Conservation (phyloP, 1,140 invertebrate species). For the Nilaparvata lugens region DNA sequence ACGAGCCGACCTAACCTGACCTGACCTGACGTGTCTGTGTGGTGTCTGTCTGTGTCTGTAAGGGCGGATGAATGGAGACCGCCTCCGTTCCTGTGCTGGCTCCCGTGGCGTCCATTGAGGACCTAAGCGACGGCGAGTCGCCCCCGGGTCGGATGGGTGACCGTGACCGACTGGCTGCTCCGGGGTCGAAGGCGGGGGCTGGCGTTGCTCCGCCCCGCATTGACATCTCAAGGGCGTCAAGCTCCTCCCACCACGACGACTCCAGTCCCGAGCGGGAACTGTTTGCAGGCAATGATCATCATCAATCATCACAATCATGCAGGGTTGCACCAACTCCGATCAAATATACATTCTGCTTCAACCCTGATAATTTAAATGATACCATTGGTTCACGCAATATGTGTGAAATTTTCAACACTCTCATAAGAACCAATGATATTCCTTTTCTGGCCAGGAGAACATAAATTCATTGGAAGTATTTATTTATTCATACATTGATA, state of each 20-base stretch:
- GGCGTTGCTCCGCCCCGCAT: slow-evolving; percentile 62
- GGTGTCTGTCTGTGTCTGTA: slow-evolving; percentile 7
- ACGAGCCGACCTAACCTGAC: slow-evolving; percentile 5
- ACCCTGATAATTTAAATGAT: no score
- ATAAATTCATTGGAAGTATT: no score
- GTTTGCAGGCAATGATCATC: slow-evolving; percentile 35
- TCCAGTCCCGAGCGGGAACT: slow-evolving; percentile 69
- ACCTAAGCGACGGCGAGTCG: slow-evolving; percentile 67
- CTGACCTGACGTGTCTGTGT: background rate
- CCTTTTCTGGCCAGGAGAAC: no score
- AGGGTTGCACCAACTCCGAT: no score
- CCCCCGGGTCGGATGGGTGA: slow-evolving; percentile 43
- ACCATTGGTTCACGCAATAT: no score
- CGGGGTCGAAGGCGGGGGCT: slow-evolving; percentile 57
- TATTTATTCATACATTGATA: no score
- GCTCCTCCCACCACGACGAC: slow-evolving; percentile 68
- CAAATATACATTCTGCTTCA: no score
- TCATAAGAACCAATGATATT: no score
- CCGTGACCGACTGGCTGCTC: slow-evolving; percentile 38
- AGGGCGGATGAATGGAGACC: slow-evolving; percentile 1
- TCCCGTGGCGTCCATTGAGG: slow-evolving; percentile 86
- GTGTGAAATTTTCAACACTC: no score
- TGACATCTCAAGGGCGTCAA: slow-evolving; percentile 77
- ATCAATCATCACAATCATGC: background rate
- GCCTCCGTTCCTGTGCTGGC: slow-evolving; percentile 52